phyloP scores from a whole-genome alignment of 2,888 invertebrate genomes.

The Caenorhabditis sp. region DNA sequence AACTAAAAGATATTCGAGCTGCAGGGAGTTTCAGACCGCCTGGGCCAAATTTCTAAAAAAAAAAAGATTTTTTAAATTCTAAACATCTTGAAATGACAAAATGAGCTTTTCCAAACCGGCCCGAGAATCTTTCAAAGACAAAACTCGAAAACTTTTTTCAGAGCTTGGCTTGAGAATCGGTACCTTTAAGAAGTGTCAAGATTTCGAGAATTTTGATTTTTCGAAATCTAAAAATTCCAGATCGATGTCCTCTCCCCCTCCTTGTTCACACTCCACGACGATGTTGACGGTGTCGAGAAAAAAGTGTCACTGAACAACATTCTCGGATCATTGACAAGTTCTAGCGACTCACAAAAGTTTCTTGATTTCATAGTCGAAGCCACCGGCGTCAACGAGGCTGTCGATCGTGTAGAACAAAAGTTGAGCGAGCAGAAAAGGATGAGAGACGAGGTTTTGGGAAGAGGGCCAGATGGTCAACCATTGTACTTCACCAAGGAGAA shows the following conservation, averaged over 20 bases:
- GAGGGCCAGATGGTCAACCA: slow-evolving; percentile 39
- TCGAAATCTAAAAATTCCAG: slow-evolving; percentile 8
- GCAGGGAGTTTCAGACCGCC: no score
- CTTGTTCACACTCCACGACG: slow-evolving; percentile 28
- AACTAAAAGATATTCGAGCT: no score
- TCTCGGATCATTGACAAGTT: slow-evolving; percentile 4
- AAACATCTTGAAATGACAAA: no score
- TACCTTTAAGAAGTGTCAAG: no score
- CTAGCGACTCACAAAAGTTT: slow-evolving; percentile 25
- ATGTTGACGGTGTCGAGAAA: slow-evolving; percentile 21
- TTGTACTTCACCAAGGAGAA: slow-evolving; percentile 63
- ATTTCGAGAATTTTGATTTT: no score
- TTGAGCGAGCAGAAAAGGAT: slow-evolving; percentile 6
- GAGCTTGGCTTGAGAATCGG: no score
- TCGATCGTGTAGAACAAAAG: slow-evolving; percentile 37
- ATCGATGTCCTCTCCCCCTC: slow-evolving; percentile 32
- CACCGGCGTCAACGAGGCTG: slow-evolving; percentile 33
- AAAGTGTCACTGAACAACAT: slow-evolving; percentile 21
- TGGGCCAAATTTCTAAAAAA: no score
- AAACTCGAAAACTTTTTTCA: no score
- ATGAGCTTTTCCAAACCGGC: no score
- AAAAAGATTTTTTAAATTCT: no score
- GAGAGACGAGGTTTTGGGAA: slow-evolving; percentile 1
- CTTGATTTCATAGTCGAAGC: slow-evolving; percentile 35
- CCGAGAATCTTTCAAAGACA: no score